Conservation (phyloP, 2,888 invertebrate species). For the Hydroisotoma schaefferi region DNA sequence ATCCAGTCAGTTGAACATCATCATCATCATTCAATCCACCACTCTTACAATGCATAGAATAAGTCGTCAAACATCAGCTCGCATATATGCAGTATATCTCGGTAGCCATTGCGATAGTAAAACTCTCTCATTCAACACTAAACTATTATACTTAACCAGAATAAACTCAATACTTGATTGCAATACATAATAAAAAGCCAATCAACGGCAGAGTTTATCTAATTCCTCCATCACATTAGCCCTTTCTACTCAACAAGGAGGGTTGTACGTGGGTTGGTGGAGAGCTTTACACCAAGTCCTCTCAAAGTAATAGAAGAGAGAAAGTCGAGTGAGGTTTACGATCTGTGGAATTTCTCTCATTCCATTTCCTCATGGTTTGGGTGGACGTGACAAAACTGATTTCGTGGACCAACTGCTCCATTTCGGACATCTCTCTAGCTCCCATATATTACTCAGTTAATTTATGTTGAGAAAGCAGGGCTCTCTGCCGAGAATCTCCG, state of each 20-base stretch:
- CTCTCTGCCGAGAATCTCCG: conserved; percentile 12
- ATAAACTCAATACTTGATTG: too few relatives aligned
- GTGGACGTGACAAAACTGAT: conserved; percentile 18
- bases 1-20: not conserved
- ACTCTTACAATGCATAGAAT: too few relatives aligned
- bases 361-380: conserved; percentile 9
- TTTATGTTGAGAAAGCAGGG: conserved; percentile 18
- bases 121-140: too few relatives aligned
- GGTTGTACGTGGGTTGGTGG: not conserved
- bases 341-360: conserved; percentile 15
- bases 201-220: too few relatives aligned
- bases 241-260: too few relatives aligned
- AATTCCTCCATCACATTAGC: too few relatives aligned
- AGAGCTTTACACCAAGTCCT: not conserved
- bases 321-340: conserved; percentile 1
- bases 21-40: too few relatives aligned
- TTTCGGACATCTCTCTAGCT: conserved; percentile 16
- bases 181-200: too few relatives aligned
- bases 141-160: too few relatives aligned
- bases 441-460: conserved; percentile 13
- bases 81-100: too few relatives aligned
- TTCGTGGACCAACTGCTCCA: conserved; percentile 16
- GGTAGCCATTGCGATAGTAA: too few relatives aligned
- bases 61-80: too few relatives aligned
- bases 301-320: not conserved